A percentile compares a stretch with the other conserved stretches of the same genome.
Evolutionary conservation across 2,113 vertebrate species (phyloP).

Genomic region (Scalopus aquaticus): DNA sequence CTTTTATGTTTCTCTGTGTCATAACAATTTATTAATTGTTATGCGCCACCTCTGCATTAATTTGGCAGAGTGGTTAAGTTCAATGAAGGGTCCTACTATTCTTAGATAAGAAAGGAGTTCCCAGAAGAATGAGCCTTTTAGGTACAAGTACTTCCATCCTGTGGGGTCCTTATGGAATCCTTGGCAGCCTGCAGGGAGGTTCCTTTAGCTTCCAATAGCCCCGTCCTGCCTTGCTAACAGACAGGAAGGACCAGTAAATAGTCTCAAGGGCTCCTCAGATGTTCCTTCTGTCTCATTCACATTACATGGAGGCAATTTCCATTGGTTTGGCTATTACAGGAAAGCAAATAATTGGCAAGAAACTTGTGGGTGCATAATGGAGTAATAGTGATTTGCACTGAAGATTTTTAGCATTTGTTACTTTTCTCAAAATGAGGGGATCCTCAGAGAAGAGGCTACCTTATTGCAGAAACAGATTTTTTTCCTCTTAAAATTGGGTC

Average conservation of each 20-base stretch:
- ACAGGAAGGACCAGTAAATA: not conserved
- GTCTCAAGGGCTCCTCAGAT: not conserved
- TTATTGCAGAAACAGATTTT: not conserved
- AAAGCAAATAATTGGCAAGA: not conserved
- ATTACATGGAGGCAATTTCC: not conserved
- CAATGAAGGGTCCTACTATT: not conserved
- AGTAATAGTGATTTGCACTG: not conserved
- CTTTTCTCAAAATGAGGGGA: constrained; percentile 18
- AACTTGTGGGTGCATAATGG: not conserved
- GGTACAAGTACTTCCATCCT: not conserved
- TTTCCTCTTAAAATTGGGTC: not conserved
- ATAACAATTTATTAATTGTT: not conserved
- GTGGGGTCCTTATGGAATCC: not conserved
- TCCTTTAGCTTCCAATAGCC: not conserved
- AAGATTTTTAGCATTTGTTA: constrained; percentile 15
- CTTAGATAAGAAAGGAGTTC: not conserved
- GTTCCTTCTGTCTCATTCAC: not conserved
- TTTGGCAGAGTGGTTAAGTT: not conserved
- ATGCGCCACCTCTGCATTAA: no score
- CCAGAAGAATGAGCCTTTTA: not conserved
- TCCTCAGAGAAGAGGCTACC: not conserved
- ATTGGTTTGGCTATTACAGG: not conserved
- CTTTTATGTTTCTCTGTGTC: not conserved
- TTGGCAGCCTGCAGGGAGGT: not conserved
- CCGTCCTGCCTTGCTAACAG: not conserved